phyloP scores from a whole-genome alignment of 2,888 invertebrate species.

The Orgyia antiqua region DNA sequence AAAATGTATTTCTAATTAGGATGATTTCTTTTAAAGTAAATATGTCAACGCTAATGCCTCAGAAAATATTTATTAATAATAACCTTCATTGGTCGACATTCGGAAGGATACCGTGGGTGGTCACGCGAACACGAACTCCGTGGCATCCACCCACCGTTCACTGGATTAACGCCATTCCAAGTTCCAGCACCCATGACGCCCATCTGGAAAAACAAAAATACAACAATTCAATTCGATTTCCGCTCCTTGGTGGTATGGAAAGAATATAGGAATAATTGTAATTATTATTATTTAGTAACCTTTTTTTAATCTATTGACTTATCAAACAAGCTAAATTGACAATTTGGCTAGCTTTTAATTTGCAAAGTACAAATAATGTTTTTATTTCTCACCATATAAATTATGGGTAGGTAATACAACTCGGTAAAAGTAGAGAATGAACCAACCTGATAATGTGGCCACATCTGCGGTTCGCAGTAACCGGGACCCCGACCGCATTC shows the following conservation, averaged over 20 bases:
- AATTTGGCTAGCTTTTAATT: too few relatives aligned
- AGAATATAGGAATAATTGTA: too few relatives aligned
- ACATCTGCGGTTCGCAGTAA: slow-evolving; percentile 68
- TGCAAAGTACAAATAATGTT: too few relatives aligned
- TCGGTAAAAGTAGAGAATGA: too few relatives aligned
- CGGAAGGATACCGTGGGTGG: slow-evolving; percentile 55
- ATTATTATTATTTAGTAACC: too few relatives aligned
- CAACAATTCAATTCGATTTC: too few relatives aligned
- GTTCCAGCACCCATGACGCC: slow-evolving; percentile 47
- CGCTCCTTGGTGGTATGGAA: too few relatives aligned
- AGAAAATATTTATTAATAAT: slow-evolving; percentile 14
- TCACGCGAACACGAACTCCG: slow-evolving; percentile 57
- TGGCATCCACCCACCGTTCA: slow-evolving; percentile 46
- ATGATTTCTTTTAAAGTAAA: neutral
- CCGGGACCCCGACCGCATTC: slow-evolving; percentile 60
- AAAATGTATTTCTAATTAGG: slow-evolving; percentile 21
- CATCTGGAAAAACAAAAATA: slow-evolving; percentile 49
- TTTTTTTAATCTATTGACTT: too few relatives aligned
- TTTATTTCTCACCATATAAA: neutral
- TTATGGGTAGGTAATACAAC: too few relatives aligned
- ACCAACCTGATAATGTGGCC: slow-evolving; percentile 69
- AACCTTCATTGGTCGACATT: slow-evolving; percentile 64
- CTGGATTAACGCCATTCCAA: slow-evolving; percentile 47
- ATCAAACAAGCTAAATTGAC: too few relatives aligned
- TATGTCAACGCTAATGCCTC: slow-evolving; percentile 4